These are phyloP conservation scores for Strix aluco DNA, from an alignment of 2,113 vertebrate species.

Conservation along the genomic window DNA sequence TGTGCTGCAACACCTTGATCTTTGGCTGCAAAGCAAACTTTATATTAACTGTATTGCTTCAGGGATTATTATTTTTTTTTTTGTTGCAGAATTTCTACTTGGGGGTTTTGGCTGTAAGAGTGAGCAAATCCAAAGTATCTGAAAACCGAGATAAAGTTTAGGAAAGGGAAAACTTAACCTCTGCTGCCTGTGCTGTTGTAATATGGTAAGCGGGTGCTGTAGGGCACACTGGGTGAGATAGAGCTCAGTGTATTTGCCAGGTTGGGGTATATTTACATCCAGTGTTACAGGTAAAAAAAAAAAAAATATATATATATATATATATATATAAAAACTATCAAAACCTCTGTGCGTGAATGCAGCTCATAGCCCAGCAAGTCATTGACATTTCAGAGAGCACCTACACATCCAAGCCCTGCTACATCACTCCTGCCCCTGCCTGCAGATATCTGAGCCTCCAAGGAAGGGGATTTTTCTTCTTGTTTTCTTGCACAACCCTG, in stretches of 20 bases:
- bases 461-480: not conserved
- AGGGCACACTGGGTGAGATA: not conserved
- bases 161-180: not conserved
- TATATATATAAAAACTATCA: not conserved
- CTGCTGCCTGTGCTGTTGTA: not conserved
- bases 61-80: too few relatives aligned
- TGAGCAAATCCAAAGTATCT: not conserved
- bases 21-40: not conserved
- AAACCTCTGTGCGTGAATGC: not conserved
- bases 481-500: not conserved
- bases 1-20: not conserved
- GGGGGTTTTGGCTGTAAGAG: not conserved
- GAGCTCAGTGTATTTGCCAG: not conserved
- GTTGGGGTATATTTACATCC: not conserved
- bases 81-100: not conserved
- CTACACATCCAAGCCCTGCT: accelerated
- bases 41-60: not conserved
- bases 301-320: not conserved
- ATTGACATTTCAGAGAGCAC: not conserved
- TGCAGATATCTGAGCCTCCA: not conserved
- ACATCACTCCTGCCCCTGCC: not conserved
- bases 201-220: not conserved
- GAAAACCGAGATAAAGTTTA: not conserved
- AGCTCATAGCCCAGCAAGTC: not conserved
- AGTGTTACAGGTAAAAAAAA: not conserved